These are phyloP conservation scores for Lophius americanus DNA, from an alignment of 2,797 vertebrate genomes.

Conservation along the genomic window DNA sequence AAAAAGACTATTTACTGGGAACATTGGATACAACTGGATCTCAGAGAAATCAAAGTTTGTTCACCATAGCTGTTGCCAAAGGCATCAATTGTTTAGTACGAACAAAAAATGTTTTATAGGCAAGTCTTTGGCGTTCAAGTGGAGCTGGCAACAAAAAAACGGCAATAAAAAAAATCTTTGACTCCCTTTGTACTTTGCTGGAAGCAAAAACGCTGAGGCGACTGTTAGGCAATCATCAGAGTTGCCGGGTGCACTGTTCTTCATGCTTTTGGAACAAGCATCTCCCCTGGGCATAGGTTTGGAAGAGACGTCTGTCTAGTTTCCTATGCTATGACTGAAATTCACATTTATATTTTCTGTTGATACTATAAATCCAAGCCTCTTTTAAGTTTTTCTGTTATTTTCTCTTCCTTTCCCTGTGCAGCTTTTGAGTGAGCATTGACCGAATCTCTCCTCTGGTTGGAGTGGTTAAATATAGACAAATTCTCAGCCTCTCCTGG, in stretches of 20 bases:
- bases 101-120: constrained; percentile 44
- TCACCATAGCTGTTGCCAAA: constrained; percentile 27
- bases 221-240: constrained; percentile 9
- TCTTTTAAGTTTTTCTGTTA: not conserved
- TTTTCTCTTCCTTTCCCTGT: constrained; percentile 26
- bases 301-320: constrained; percentile 10
- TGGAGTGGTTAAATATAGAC: constrained; percentile 67
- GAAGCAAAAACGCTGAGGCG: constrained; percentile 50
- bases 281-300: constrained; percentile 17
- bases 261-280: not conserved
- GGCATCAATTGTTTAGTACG: constrained; percentile 53
- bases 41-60: constrained; percentile 32
- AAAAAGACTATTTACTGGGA: not conserved
- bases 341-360: constrained; percentile 3
- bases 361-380: not conserved
- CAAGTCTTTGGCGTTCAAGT: constrained; percentile 41
- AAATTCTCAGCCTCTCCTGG: constrained; percentile 53
- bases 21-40: constrained; percentile 15
- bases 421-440: constrained; percentile 60
- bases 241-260: constrained; percentile 1
- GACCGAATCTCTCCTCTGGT: constrained; percentile 60
- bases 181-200: constrained; percentile 25
- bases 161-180: constrained; percentile 40
- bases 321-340: constrained; percentile 18
- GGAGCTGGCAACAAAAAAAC: constrained; percentile 47